These are phyloP conservation scores for Heliangelus exortis DNA, from an alignment of 2,797 vertebrate species.

Conservation along the genomic window DNA sequence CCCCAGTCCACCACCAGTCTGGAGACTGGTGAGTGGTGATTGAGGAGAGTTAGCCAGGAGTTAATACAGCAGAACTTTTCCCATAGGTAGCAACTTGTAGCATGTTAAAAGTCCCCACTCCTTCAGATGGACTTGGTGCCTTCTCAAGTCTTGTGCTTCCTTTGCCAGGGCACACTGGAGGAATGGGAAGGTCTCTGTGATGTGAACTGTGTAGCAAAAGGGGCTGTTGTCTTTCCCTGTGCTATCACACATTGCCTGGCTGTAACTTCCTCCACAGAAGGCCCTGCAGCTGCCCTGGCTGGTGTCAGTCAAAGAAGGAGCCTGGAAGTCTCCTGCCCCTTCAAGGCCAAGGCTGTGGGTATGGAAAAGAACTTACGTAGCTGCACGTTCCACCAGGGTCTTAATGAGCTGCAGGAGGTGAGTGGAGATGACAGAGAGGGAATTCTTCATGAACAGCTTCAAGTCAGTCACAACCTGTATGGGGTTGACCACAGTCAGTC, in stretches of 20 bases:
- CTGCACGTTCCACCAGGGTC: slow-evolving; percentile 92
- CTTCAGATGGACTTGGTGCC: not conserved
- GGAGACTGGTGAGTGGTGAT: not conserved
- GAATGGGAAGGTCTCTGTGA: not conserved
- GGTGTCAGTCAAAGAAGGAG: not conserved
- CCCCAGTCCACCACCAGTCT: rapidly evolving
- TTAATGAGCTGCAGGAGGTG: slow-evolving; percentile 82
- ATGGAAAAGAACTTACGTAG: slow-evolving; percentile 78
- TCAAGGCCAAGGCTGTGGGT: not conserved
- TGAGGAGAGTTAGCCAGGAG: not conserved
- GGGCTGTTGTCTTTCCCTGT: not conserved
- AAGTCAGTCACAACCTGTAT: slow-evolving; percentile 92
- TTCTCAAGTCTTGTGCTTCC: not conserved
- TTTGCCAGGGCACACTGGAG: not conserved
- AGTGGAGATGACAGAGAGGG: slow-evolving; percentile 77
- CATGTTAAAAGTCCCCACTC: too few species aligned
- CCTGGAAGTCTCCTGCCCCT: not conserved
- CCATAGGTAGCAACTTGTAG: not conserved
- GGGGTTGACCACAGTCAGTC: not conserved
- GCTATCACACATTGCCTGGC: not conserved
- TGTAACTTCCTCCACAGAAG: not conserved
- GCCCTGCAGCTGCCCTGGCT: not conserved
- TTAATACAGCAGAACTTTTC: not conserved
- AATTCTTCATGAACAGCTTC: slow-evolving; percentile 88
- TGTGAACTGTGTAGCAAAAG: not conserved